Conservation (phyloP, 2,888 invertebrate species). For the Drosophila affinis region DNA sequence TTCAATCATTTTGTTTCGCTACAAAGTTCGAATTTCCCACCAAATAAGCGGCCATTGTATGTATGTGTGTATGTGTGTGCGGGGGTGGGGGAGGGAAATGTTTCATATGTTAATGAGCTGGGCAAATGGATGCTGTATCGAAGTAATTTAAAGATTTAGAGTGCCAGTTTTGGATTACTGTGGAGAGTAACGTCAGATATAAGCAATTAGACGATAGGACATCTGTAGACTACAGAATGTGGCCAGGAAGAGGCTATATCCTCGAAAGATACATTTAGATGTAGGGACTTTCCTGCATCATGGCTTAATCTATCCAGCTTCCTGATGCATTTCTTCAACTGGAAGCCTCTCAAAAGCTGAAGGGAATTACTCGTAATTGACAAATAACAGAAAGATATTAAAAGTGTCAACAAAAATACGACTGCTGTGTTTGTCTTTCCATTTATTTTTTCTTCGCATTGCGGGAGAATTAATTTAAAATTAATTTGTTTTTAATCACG, state of each 20-base stretch:
- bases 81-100: not conserved
- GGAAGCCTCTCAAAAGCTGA: not conserved
- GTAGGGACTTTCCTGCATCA: not conserved
- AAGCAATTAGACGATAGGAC: not conserved
- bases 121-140: not conserved
- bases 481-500: constrained; percentile 67
- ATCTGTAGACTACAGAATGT: not conserved
- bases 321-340: not conserved
- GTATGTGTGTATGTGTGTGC: not conserved
- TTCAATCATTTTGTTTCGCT: constrained; percentile 43
- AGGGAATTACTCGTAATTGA: not conserved
- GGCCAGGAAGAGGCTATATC: not conserved
- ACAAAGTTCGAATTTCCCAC: constrained; percentile 25
- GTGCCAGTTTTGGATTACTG: not conserved
- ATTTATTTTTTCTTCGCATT: constrained; percentile 16
- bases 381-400: not conserved
- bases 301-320: not conserved
- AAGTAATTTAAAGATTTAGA: constrained; percentile 4
- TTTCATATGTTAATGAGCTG: constrained; percentile 8
- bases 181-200: not conserved
- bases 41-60: constrained; percentile 4
- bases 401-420: not conserved
- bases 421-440: not conserved
- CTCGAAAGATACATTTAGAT: not conserved
- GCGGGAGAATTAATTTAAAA: constrained; percentile 57